These are phyloP conservation scores for Pseudococcus longispinus DNA, from an alignment of 2,888 invertebrate genomes.

Conservation along the genomic window DNA sequence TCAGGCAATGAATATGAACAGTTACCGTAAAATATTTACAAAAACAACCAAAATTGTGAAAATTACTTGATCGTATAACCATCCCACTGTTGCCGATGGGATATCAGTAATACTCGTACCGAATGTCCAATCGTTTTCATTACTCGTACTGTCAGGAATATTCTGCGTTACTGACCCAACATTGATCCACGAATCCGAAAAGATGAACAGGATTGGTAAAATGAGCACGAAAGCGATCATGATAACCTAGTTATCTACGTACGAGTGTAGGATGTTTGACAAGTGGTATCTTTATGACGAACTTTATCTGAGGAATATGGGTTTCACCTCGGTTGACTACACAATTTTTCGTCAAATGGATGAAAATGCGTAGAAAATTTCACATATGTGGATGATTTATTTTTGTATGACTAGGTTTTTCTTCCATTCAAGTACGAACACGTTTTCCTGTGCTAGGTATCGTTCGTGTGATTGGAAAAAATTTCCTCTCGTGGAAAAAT, in stretches of 20 bases:
- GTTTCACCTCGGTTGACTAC: background rate
- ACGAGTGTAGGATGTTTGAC: background rate
- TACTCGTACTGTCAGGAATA: background rate
- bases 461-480: background rate
- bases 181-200: background rate
- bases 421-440: background rate
- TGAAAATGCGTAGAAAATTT: background rate
- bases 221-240: background rate
- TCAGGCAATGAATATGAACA: no score
- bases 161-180: background rate
- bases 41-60: background rate
- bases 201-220: background rate
- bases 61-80: background rate
- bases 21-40: background rate
- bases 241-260: background rate
- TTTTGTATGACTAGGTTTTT: background rate
- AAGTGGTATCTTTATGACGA: no score
- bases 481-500: background rate
- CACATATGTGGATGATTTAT: background rate
- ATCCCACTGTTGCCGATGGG: background rate
- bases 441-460: background rate
- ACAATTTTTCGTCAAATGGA: background rate
- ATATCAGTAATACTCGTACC: background rate
- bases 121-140: background rate
- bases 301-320: no score